phyloP scores from a whole-genome alignment of 2,113 vertebrate genomes.

The Sporophila hypoxantha region DNA sequence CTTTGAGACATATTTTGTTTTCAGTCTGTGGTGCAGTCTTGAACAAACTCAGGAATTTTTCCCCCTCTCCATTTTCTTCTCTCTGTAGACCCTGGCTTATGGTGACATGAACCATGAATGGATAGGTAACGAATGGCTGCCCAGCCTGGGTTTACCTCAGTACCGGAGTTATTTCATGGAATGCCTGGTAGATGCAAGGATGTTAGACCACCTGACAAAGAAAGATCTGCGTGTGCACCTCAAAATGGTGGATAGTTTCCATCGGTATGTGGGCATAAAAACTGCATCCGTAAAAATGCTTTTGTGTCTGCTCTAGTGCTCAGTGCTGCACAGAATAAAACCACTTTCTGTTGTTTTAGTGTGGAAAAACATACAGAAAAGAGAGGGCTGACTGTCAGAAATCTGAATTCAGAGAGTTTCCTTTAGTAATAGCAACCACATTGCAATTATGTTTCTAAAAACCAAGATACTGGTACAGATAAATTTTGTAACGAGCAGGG shows the following conservation, averaged over 20 bases:
- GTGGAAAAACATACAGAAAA: background rate
- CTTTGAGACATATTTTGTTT: background rate
- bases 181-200: conserved; percentile 96
- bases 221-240: conserved; percentile 97
- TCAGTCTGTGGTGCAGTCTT: background rate
- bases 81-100: conserved; percentile 88
- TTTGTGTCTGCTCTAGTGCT: background rate
- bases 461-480: background rate
- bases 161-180: conserved; percentile 99
- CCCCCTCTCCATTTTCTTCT: background rate
- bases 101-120: conserved; percentile 99
- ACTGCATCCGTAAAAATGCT: background rate
- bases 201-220: conserved; percentile 98
- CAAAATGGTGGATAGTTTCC: conserved; percentile 99
- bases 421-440: background rate
- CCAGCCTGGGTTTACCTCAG: conserved; percentile 95
- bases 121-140: conserved; percentile 98
- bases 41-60: background rate
- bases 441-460: background rate
- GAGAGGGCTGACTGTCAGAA: background rate
- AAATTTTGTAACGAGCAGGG: background rate
- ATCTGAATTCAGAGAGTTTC: background rate
- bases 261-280: conserved; percentile 78
- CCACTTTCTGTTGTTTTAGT: background rate
- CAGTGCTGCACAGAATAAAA: background rate